These are phyloP conservation scores for Antrozous pallidus DNA, from an alignment of 2,797 vertebrate genomes.

Conservation along the genomic window DNA sequence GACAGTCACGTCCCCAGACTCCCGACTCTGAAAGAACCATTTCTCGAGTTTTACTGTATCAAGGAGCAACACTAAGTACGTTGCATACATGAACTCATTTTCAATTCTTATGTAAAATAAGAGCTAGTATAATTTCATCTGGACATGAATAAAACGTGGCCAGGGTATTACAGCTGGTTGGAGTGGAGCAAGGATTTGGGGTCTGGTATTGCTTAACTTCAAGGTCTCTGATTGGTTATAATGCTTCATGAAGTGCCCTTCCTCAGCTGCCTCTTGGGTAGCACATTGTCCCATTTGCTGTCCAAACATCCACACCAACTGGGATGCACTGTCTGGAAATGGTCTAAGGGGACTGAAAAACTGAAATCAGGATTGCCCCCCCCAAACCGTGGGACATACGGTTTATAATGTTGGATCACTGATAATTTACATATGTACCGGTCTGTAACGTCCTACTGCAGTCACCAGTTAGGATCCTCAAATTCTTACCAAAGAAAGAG, in stretches of 20 bases:
- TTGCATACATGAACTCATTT: neutral
- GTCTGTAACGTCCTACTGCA: neutral
- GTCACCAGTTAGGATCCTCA: neutral
- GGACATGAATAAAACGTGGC: neutral
- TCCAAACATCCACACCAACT: neutral
- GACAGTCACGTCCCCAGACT: neutral
- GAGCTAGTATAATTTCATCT: neutral
- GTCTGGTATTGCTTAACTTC: neutral
- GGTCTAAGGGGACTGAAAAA: conserved; percentile 9
- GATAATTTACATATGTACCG: conserved; percentile 43
- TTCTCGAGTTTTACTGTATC: neutral
- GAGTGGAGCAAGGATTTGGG: neutral
- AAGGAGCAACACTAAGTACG: neutral
- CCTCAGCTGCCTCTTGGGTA: neutral
- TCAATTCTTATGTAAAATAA: neutral
- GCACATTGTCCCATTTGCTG: neutral
- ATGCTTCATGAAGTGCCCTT: neutral
- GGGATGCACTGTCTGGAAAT: neutral
- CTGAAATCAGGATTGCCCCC: neutral
- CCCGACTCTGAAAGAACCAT: neutral
- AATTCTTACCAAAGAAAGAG: neutral
- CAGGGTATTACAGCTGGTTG: neutral
- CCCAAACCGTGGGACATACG: neutral
- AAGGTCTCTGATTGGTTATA: neutral
- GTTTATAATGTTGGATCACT: neutral